Conservation (phyloP, 2,797 vertebrate species). For the Mallotus villosus region DNA sequence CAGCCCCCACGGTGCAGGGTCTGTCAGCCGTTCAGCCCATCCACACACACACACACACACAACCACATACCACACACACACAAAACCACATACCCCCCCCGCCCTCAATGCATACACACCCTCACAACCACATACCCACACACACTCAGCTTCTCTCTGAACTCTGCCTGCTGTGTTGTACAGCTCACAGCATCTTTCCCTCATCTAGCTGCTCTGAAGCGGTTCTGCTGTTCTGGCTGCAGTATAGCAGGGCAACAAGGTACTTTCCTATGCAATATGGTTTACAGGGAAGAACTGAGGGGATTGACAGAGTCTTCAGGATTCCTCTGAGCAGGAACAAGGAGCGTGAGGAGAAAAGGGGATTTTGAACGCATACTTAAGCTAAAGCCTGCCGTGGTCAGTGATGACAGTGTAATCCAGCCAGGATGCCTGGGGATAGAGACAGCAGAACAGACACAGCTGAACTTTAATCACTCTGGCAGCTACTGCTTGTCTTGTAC, state of each 20-base stretch:
- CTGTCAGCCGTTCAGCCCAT: too few species aligned
- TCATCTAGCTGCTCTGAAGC: conserved; percentile 24
- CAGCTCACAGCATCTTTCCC: background rate
- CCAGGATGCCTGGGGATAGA: conserved; percentile 9
- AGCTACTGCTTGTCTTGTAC: conserved; percentile 8
- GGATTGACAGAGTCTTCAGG: conserved; percentile 9
- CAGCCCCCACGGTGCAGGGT: too few species aligned
- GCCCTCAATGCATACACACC: background rate
- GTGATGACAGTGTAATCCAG: conserved; percentile 36
- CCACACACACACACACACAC: too few species aligned
- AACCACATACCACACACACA: too few species aligned
- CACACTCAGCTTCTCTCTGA: background rate
- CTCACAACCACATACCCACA: background rate
- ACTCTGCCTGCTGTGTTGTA: too few species aligned
- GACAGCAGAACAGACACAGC: background rate
- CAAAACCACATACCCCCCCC: too few species aligned
- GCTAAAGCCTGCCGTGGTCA: conserved; percentile 31
- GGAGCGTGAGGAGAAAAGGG: conserved; percentile 21
- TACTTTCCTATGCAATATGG: background rate
- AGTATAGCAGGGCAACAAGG: background rate
- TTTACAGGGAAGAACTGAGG: background rate
- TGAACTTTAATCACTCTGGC: conserved; percentile 23
- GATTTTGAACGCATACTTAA: conserved; percentile 42
- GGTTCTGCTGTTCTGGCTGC: background rate
- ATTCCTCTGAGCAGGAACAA: conserved; percentile 23